These are phyloP conservation scores for Halictus rubicundus DNA, from an alignment of 1,140 invertebrate species.

Conservation along the genomic window DNA sequence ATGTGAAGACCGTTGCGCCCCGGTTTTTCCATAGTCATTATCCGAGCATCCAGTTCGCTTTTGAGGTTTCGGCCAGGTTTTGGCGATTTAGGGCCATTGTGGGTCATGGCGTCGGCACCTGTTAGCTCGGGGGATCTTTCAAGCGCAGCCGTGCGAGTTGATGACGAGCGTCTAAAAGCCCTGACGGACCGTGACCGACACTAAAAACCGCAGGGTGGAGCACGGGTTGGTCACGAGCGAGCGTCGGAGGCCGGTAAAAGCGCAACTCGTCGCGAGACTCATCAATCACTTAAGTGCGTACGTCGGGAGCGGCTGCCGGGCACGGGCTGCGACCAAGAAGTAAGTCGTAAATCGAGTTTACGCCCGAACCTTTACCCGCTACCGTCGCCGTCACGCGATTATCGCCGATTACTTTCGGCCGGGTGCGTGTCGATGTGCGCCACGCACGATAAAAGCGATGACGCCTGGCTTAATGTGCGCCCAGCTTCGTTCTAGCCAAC, in stretches of 20 bases:
- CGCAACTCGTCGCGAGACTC: constrained; percentile 30
- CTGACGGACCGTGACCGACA: no score
- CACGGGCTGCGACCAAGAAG: constrained; percentile 10
- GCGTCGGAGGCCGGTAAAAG: not conserved
- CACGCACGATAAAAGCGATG: constrained; percentile 4
- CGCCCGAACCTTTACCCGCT: constrained; percentile 20
- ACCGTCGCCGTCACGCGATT: constrained; percentile 27
- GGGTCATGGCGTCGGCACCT: no score
- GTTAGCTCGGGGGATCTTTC: no score
- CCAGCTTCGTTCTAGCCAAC: not conserved
- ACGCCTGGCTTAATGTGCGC: not conserved
- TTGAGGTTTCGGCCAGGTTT: no score
- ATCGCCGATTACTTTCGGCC: constrained; percentile 8
- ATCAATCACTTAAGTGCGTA: constrained; percentile 49
- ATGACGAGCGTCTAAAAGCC: no score
- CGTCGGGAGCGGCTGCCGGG: no score
- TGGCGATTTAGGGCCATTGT: no score
- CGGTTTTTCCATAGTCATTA: no score
- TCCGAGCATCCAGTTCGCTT: no score
- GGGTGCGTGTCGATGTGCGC: not conserved
- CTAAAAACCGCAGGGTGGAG: no score
- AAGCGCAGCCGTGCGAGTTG: not conserved
- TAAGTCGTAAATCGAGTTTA: constrained; percentile 43
- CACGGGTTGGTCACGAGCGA: no score
- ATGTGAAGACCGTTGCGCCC: no score